Conservation (phyloP, 2,888 invertebrate species). For the Junonia oenone region DNA sequence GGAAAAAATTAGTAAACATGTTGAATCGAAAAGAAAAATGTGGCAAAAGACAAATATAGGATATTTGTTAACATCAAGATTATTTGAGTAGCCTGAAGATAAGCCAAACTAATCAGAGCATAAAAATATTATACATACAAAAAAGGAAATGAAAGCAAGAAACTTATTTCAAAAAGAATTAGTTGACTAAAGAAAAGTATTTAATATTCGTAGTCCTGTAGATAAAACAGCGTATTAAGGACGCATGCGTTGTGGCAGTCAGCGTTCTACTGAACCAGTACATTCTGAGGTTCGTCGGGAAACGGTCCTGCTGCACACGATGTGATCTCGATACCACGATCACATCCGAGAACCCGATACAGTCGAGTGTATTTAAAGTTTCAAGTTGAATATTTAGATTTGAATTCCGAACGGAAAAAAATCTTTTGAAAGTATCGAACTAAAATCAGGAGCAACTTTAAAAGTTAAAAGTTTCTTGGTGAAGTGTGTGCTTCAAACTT, state of each 20-base stretch:
- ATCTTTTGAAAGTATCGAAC: not conserved
- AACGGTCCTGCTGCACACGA: slow-evolving; percentile 21
- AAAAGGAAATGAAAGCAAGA: no score
- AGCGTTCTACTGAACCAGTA: slow-evolving; percentile 25
- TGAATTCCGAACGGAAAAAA: not conserved
- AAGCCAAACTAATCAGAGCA: no score
- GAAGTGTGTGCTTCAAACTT: not conserved
- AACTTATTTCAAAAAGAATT: no score
- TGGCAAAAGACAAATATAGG: no score
- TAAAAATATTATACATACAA: no score
- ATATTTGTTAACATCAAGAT: no score
- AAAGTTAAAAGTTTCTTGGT: not conserved
- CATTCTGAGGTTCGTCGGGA: slow-evolving; percentile 24
- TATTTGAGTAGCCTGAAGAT: no score
- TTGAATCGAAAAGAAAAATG: no score
- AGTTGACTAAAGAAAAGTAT: not conserved
- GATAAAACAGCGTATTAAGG: not conserved
- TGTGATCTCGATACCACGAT: slow-evolving; percentile 9
- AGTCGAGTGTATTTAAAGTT: slow-evolving; percentile 4
- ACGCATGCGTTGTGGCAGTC: slow-evolving; percentile 29
- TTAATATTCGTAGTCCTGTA: not conserved
- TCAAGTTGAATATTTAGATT: not conserved
- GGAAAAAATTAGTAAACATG: no score
- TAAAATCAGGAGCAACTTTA: not conserved
- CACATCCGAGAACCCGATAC: slow-evolving; percentile 5